A percentile compares a stretch with the other conserved stretches of the same genome.
Conservation (phyloP, 2,888 invertebrate species). For the Ophraella communa region DNA sequence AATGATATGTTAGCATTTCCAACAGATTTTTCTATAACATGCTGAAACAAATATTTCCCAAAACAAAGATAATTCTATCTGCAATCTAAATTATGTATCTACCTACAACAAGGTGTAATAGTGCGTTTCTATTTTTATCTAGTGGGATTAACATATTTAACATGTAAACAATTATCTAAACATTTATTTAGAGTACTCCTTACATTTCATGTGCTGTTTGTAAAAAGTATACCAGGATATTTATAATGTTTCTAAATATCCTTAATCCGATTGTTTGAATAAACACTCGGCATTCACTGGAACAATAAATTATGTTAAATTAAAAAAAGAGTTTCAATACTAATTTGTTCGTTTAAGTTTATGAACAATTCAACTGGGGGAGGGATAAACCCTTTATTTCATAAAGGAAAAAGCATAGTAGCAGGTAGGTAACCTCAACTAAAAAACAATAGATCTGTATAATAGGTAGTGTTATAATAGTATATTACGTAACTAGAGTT, state of each 20-base stretch:
- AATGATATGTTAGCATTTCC: too few species aligned
- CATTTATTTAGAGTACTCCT: conserved; percentile 27
- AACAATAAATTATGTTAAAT: conserved; percentile 14
- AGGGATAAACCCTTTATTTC: too few species aligned
- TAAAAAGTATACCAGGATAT: conserved; percentile 17
- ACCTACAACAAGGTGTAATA: neutral
- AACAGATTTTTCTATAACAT: too few species aligned
- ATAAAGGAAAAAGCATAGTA: too few species aligned
- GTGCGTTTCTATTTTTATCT: neutral
- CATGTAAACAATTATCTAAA: neutral
- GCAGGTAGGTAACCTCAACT: too few species aligned
- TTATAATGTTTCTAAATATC: conserved; percentile 21
- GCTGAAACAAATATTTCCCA: neutral
- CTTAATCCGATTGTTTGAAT: conserved; percentile 25
- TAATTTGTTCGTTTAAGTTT: too few species aligned
- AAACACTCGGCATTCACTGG: conserved; percentile 23
- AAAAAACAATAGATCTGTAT: too few species aligned
- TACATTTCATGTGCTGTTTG: conserved; percentile 23
- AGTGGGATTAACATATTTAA: neutral
- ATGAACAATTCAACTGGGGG: neutral
- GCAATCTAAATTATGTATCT: neutral
- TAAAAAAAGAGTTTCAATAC: neutral
- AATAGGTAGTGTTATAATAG: too few species aligned
- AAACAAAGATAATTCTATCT: neutral
- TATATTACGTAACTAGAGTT: too few species aligned